Conservation (phyloP, 2,113 vertebrate genomes). For the Actenoides lindsayi region DNA sequence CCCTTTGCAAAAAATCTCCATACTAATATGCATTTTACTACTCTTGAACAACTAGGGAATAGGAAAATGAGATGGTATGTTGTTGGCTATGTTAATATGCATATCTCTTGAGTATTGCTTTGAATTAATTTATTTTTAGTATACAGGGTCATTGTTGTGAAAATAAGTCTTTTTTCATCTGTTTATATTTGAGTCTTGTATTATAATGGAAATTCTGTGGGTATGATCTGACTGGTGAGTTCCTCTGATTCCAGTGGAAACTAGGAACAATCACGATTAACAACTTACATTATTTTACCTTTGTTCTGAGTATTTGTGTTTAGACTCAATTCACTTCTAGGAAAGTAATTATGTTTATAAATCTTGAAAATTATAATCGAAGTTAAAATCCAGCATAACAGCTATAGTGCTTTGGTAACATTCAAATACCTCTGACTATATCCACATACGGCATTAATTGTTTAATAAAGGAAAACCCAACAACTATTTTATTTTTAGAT, state of each 20-base stretch:
- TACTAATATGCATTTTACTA: constrained; percentile 20
- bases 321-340: neutral
- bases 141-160: neutral
- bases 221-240: neutral
- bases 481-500: neutral
- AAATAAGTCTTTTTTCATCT: neutral
- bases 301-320: neutral
- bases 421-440: neutral
- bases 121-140: constrained; percentile 23
- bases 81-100: neutral
- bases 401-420: fast-evolving
- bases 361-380: neutral
- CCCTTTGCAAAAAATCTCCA: constrained; percentile 18
- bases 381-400: neutral
- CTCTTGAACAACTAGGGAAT: neutral
- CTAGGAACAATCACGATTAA: neutral
- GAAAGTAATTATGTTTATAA: neutral
- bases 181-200: neutral
- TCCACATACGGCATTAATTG: neutral
- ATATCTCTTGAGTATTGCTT: neutral
- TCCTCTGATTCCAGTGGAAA: neutral
- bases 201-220: neutral
- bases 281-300: neutral
- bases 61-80: neutral
- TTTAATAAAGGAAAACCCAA: neutral